Conservation (phyloP, 2,113 vertebrate species). For the Gulo gulo region DNA sequence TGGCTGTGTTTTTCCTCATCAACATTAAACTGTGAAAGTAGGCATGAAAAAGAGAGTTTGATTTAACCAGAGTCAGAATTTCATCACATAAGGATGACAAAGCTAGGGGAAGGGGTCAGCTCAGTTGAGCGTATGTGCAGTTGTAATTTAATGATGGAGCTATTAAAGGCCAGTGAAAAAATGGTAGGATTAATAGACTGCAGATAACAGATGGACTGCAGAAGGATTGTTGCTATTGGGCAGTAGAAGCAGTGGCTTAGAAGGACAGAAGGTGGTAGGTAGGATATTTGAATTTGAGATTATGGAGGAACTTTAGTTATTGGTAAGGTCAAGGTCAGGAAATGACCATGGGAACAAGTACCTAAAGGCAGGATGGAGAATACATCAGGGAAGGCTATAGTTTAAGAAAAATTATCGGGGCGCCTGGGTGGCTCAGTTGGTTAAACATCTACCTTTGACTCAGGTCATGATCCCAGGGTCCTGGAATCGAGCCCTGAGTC, state of each 20-base stretch:
- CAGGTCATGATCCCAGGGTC: background rate
- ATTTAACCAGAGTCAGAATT: background rate
- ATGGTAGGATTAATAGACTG: background rate
- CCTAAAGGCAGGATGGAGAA: background rate
- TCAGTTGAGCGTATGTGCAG: background rate
- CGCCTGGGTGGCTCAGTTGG: background rate
- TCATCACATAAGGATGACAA: background rate
- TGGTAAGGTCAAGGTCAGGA: background rate
- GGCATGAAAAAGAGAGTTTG: background rate
- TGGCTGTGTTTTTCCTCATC: background rate
- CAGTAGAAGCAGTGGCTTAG: background rate
- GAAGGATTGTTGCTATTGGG: background rate
- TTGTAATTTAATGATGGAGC: background rate
- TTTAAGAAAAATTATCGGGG: background rate
- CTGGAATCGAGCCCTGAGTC: background rate
- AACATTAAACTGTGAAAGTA: slow-evolving; percentile 7
- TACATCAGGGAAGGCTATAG: background rate
- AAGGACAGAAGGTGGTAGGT: background rate
- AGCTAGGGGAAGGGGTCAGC: background rate
- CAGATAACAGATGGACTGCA: background rate
- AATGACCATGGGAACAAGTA: background rate
- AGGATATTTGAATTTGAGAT: background rate
- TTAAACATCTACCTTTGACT: background rate
- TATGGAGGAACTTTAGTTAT: background rate
- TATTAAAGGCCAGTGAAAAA: background rate